Evolutionary conservation across 2,888 invertebrate species (phyloP), one percentile per base, ranked within the genome.

Genomic region (Nysson spinosus): DNA sequence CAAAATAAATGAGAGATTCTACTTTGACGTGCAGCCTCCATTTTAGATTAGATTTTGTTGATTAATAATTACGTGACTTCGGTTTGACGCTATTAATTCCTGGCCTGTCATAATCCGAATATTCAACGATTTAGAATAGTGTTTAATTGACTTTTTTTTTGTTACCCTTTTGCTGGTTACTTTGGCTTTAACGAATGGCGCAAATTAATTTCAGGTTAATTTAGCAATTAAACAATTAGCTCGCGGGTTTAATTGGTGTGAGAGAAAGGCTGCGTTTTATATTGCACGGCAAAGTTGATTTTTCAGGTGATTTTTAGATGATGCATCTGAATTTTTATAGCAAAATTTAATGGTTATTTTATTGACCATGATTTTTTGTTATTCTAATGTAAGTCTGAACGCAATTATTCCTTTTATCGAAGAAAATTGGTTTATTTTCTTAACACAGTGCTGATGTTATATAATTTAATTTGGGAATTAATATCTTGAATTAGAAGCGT

Each of bases 1-100:
- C n/a, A n/a, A n/a, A n/a, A n/a, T n/a, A n/a, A n/a, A n/a, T n/a
- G 88, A 87, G 71, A 46, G 24, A 51, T 49, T 20, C 47, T 56
- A n/a, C 57, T 63, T 44, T 66, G 35, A 32, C 52, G 34, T 54
- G 37, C 63, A 22, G 37, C 16, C 30, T 30, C 12, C 32, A 16
- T 4, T 32, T 14, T 9, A 5, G 6, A 46, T 9, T 17, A n/a
- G n/a, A n/a, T n/a, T n/a, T n/a, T n/a, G n/a, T n/a, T n/a, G n/a
- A 42, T 51, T 39, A 34, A 28, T 43, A 40, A 37, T 24, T 58
- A 56, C 24, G 37, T 43, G 35, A 24, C 12, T 24, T 37, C 7
- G 37, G 51, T 39, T 50, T 56, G 49, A 6, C 39, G 35, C 51
- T 52, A 55, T 64, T 69, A 69, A 60, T 69, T 44, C 12, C 16